Percentiles rank a stretch among this genome's conserved stretches.
These are phyloP conservation scores for Conger conger DNA, from an alignment of 2,113 vertebrate species.

Conservation along the genomic window DNA sequence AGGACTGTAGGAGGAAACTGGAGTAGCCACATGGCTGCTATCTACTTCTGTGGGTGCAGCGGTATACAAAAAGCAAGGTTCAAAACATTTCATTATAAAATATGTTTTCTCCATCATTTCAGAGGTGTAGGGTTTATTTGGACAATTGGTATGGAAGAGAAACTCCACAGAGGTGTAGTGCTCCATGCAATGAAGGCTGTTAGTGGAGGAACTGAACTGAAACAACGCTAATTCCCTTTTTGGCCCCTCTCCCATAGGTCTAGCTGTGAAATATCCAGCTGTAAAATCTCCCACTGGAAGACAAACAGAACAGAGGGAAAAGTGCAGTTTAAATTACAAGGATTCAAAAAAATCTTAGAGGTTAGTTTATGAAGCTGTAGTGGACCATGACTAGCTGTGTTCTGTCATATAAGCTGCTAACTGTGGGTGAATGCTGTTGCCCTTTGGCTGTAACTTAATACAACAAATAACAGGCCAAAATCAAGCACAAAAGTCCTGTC, in stretches of 20 bases:
- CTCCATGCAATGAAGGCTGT: neutral
- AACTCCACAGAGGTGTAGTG: neutral
- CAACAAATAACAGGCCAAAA: neutral
- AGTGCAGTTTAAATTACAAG: neutral
- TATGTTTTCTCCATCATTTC: neutral
- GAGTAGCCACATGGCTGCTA: neutral
- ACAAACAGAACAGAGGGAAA: neutral
- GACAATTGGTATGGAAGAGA: neutral
- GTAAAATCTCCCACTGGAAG: neutral
- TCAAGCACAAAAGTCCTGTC: neutral
- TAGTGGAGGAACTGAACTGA: neutral
- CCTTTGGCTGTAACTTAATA: neutral
- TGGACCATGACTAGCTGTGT: neutral
- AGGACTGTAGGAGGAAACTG: neutral
- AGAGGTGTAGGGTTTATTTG: neutral
- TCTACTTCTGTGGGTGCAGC: neutral
- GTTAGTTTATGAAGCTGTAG: neutral
- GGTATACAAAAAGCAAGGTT: neutral
- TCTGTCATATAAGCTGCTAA: neutral
- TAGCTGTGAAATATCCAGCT: neutral
- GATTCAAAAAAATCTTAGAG: neutral
- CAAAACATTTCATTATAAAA: neutral
- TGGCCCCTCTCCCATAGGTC: neutral
- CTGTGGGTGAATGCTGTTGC: neutral
- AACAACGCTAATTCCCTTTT: neutral